These are phyloP conservation scores for Panurus biarmicus DNA, from an alignment of 2,113 vertebrate species.

Conservation along the genomic window DNA sequence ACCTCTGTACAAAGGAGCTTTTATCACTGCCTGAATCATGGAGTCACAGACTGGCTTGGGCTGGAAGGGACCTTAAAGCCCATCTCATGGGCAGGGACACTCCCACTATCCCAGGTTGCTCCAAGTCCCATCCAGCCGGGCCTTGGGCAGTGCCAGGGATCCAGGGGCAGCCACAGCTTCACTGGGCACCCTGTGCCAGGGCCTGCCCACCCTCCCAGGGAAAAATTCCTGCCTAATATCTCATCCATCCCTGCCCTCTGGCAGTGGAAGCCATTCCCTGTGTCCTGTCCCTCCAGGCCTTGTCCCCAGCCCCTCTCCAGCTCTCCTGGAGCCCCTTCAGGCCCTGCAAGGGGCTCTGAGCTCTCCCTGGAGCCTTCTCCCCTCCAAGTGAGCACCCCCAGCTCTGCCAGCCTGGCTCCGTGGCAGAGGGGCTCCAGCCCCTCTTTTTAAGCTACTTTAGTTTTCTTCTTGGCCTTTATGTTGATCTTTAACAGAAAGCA, in stretches of 20 bases:
- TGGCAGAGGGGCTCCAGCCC: neutral
- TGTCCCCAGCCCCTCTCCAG: neutral
- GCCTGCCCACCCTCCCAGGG: fast-evolving
- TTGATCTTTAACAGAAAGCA: neutral
- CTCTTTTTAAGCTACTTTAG: too few relatives aligned
- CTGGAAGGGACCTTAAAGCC: neutral
- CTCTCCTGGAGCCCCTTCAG: neutral
- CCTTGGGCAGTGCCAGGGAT: neutral
- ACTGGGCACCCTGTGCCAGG: neutral
- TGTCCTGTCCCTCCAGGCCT: neutral
- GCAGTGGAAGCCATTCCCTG: neutral
- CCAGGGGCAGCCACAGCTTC: neutral
- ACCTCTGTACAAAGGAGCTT: neutral
- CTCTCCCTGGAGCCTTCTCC: fast-evolving
- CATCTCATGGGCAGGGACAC: neutral
- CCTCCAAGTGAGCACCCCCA: neutral
- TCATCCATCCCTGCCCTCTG: neutral
- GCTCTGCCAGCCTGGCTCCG: neutral
- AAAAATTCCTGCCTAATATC: neutral
- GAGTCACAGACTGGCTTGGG: neutral
- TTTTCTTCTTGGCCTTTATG: neutral
- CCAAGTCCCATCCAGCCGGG: neutral
- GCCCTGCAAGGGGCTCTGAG: fast-evolving
- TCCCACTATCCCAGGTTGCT: fast-evolving
- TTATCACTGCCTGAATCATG: neutral